Evolutionary conservation across 2,888 invertebrate species (phyloP).

Genomic region (Pyrochroa serraticornis): DNA sequence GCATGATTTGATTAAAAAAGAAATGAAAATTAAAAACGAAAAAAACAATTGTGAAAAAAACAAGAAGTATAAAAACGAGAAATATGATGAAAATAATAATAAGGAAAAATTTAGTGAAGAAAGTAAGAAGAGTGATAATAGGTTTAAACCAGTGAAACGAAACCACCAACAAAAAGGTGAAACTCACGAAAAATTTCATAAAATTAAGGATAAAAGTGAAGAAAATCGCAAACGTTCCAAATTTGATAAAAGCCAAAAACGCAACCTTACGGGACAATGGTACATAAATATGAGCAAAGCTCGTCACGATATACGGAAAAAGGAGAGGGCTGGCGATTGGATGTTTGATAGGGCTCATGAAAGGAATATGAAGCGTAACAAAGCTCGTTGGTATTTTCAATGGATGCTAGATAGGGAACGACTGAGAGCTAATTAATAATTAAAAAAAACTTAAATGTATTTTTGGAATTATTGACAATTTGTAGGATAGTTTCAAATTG

Average conservation of each 20-base stretch:
- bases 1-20: slow-evolving; percentile 23
- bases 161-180: background rate
- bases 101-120: slow-evolving; percentile 6
- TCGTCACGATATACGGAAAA: slow-evolving; percentile 40
- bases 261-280: slow-evolving; percentile 46
- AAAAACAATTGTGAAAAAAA: background rate
- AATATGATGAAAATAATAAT: background rate
- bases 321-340: slow-evolving; percentile 42
- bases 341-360: slow-evolving; percentile 44
- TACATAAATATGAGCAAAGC: slow-evolving; percentile 44
- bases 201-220: background rate
- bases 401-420: slow-evolving; percentile 49
- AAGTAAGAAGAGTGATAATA: background rate
- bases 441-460: background rate
- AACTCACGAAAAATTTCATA: slow-evolving; percentile 1
- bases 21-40: slow-evolving; percentile 18
- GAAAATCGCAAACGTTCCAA: background rate
- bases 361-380: slow-evolving; percentile 44
- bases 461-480: background rate
- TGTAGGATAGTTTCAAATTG: too few species aligned
- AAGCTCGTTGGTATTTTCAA: slow-evolving; percentile 51
- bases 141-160: too few species aligned
- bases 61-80: background rate
- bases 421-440: slow-evolving; percentile 4
- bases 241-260: slow-evolving; percentile 10